Evolutionary conservation across 1,140 invertebrate species (phyloP).

Genomic region (Nephotettix cincticeps): DNA sequence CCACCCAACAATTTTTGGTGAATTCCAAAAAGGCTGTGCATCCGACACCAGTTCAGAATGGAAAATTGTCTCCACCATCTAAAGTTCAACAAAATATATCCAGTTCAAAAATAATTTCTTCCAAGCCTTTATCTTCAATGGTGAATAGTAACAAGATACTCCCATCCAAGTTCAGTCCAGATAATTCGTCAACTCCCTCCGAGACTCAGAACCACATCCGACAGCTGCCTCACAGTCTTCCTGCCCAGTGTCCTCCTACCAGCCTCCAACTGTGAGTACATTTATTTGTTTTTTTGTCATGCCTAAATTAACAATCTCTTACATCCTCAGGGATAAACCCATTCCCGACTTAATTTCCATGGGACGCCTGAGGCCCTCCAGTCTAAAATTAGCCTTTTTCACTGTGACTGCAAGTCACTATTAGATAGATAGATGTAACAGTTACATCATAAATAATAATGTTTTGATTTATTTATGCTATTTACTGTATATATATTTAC

Average conservation of each 20-base stretch:
- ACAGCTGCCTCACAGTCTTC: conserved; percentile 30
- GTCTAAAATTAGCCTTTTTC: too few species aligned
- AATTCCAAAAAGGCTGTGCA: conserved; percentile 49
- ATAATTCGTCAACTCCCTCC: not conserved
- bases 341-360: too few species aligned
- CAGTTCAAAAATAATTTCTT: too few species aligned
- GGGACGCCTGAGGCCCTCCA: too few species aligned
- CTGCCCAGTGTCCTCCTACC: conserved; percentile 36
- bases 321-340: too few species aligned
- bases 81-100: not conserved
- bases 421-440: too few species aligned
- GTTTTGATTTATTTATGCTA: too few species aligned
- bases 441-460: too few species aligned
- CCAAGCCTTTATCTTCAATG: not conserved
- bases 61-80: conserved; percentile 33
- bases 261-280: conserved; percentile 37
- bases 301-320: too few species aligned
- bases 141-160: not conserved
- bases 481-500: too few species aligned
- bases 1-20: conserved; percentile 51
- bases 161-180: not conserved
- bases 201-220: not conserved
- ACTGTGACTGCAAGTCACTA: too few species aligned
- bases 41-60: conserved; percentile 32
- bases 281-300: too few species aligned